phyloP scores from a whole-genome alignment of 2,888 invertebrate genomes.

The Orthosia gracilis region DNA sequence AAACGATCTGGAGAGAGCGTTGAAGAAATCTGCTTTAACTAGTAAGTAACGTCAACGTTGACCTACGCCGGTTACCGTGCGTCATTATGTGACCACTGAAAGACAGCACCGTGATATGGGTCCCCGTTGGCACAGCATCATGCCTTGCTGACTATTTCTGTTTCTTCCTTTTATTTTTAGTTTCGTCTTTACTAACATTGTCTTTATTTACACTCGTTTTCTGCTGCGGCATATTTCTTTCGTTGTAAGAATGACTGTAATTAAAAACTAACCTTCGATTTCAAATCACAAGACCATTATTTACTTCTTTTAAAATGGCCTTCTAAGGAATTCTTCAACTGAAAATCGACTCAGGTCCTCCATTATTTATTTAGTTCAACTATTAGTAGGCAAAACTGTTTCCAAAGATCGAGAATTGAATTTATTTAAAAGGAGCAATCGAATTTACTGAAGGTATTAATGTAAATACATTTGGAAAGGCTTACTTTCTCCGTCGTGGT shows the following conservation, averaged over 20 bases:
- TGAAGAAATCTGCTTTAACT: background rate
- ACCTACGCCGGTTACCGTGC: no score
- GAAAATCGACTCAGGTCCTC: background rate
- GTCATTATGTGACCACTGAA: background rate
- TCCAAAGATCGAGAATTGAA: conserved; percentile 16
- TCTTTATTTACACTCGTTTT: no score
- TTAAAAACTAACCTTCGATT: no score
- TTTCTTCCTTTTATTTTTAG: background rate
- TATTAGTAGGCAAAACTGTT: conserved; percentile 25
- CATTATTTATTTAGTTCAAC: conserved; percentile 16
- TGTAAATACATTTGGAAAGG: conserved; percentile 29
- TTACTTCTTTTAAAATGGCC: background rate
- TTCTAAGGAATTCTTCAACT: background rate
- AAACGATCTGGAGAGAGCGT: background rate
- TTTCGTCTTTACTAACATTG: no score
- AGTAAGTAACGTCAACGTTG: no score
- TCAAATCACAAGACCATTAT: background rate
- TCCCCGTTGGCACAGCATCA: background rate
- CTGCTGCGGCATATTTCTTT: no score
- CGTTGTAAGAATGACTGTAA: no score
- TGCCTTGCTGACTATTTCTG: background rate
- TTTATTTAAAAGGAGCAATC: conserved; percentile 28
- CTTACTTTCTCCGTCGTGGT: conserved; percentile 7
- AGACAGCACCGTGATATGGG: background rate
- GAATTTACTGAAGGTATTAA: conserved; percentile 26